phyloP scores from a whole-genome alignment of 2,113 vertebrate species.

The Larimichthys crocea region DNA sequence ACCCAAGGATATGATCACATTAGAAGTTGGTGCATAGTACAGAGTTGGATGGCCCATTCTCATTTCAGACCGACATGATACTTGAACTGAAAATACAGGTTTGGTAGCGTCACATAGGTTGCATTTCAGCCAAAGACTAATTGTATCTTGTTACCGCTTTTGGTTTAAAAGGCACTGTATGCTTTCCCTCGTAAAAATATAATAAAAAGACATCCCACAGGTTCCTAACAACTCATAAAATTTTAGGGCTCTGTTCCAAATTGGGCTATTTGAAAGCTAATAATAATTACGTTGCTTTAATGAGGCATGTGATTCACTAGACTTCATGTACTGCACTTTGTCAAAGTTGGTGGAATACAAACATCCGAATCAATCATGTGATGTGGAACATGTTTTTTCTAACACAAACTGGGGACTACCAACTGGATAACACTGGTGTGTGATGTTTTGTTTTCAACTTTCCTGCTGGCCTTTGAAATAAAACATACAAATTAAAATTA shows the following conservation, averaged over 20 bases:
- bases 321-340: constrained; percentile 51
- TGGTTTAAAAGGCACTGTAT: constrained; percentile 51
- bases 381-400: neutral
- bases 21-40: neutral
- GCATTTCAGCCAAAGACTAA: constrained; percentile 20
- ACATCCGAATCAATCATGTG: constrained; percentile 42
- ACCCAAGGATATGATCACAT: neutral
- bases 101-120: constrained; percentile 1
- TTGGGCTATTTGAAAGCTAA: constrained; percentile 80
- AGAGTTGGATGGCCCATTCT: constrained; percentile 1
- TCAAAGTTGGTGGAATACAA: constrained; percentile 40
- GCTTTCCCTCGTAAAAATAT: constrained; percentile 67
- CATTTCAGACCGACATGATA: neutral
- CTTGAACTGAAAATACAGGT: constrained; percentile 21
- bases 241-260: constrained; percentile 77
- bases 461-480: constrained; percentile 1
- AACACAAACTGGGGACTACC: neutral
- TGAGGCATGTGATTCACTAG: constrained; percentile 74
- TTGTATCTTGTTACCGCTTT: constrained; percentile 37
- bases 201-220: constrained; percentile 68
- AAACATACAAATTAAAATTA: constrained; percentile 22
- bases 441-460: constrained; percentile 22
- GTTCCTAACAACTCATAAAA: constrained; percentile 81
- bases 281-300: constrained; percentile 84
- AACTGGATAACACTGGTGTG: neutral